Percentiles rank a stretch among this genome's conserved stretches.
Conservation (phyloP, 2,888 invertebrate species). For the Ecliptopera silaceata region DNA sequence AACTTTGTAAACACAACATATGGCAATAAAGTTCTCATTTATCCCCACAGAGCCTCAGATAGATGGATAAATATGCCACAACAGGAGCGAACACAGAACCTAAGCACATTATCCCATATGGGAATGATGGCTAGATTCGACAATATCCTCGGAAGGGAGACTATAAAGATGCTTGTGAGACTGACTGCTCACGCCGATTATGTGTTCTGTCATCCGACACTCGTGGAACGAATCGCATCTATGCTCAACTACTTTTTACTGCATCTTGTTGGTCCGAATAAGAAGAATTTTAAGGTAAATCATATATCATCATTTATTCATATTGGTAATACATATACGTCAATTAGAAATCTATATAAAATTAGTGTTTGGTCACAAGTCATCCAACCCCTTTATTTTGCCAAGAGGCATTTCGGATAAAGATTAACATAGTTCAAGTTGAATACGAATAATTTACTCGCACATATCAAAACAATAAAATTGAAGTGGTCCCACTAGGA, state of each 20-base stretch:
- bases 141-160: constrained; percentile 95
- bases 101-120: constrained; percentile 87
- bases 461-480: too few relatives aligned
- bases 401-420: too few relatives aligned
- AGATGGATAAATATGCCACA: constrained; percentile 87
- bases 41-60: constrained; percentile 84
- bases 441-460: too few relatives aligned
- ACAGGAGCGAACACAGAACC: constrained; percentile 89
- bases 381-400: too few relatives aligned
- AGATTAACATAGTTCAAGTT: too few relatives aligned
- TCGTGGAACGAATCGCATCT: constrained; percentile 95
- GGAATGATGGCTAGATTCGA: constrained; percentile 95
- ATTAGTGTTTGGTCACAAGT: too few relatives aligned
- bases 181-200: constrained; percentile 88
- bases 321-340: too few relatives aligned
- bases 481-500: too few relatives aligned
- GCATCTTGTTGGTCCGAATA: constrained; percentile 95
- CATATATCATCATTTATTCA: background rate
- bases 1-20: too few relatives aligned
- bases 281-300: constrained; percentile 91
- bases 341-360: too few relatives aligned
- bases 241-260: constrained; percentile 98
- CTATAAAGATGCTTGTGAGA: constrained; percentile 91
- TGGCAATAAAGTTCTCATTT: too few relatives aligned
- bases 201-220: constrained; percentile 94